Percentiles rank a stretch among this genome's conserved stretches.
These are phyloP conservation scores for Drosophila mimetica DNA, from an alignment of 2,888 invertebrate genomes.

Conservation along the genomic window DNA sequence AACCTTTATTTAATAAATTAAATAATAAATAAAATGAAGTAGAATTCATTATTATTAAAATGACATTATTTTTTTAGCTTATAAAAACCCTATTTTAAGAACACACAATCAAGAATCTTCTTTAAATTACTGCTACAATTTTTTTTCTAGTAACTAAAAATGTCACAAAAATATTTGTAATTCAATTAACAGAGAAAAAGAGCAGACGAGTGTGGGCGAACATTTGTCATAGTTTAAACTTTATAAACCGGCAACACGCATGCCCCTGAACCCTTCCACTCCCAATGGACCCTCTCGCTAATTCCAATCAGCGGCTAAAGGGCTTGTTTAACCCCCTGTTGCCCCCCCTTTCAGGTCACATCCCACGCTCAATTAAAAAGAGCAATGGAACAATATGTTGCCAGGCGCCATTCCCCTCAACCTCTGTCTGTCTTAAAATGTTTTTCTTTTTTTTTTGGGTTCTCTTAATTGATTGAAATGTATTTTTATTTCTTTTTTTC, in stretches of 20 bases:
- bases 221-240: conserved; percentile 40
- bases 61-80: too few species aligned
- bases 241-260: conserved; percentile 10
- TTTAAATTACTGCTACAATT: not conserved
- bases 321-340: conserved; percentile 33
- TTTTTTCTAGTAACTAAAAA: not conserved
- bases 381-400: conserved; percentile 20
- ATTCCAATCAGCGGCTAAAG: conserved; percentile 38
- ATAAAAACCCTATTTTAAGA: too few species aligned
- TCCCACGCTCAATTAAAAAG: conserved; percentile 39
- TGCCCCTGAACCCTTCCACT: not conserved
- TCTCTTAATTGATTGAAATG: conserved; percentile 41
- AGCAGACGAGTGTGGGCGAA: conserved; percentile 19
- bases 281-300: conserved; percentile 5
- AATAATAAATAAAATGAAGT: too few species aligned
- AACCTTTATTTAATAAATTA: too few species aligned
- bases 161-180: conserved; percentile 18
- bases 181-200: conserved; percentile 30
- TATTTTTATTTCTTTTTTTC: conserved; percentile 1
- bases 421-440: conserved; percentile 2
- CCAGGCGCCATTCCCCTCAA: conserved; percentile 32
- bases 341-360: conserved; percentile 7
- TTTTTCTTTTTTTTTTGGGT: conserved; percentile 9
- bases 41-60: too few species aligned
- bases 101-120: not conserved